Evolutionary conservation across 2,888 invertebrate genomes (phyloP).

Genomic region (Tanypteryx hageni): DNA sequence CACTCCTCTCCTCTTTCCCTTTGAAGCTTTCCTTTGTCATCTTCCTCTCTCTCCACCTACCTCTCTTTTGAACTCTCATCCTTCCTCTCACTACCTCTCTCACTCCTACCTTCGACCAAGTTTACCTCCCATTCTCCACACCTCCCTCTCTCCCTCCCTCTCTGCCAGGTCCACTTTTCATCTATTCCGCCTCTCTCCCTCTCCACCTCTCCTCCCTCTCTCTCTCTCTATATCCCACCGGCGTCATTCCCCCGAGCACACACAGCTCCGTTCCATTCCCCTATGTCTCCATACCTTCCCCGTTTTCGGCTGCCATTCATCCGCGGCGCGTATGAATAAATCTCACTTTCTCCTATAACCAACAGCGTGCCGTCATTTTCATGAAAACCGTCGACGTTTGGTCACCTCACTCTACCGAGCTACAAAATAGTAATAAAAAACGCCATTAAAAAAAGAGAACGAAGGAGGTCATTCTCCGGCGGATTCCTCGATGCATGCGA

Average conservation of each 20-base stretch:
- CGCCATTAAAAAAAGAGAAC: neutral
- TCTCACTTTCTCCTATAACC: neutral
- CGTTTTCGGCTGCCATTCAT: constrained; percentile 17
- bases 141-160: too few relatives aligned
- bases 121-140: too few relatives aligned
- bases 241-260: too few relatives aligned
- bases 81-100: too few relatives aligned
- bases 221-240: neutral
- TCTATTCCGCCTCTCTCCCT: too few relatives aligned
- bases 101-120: too few relatives aligned
- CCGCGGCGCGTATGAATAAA: constrained; percentile 42
- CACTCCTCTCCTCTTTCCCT: too few relatives aligned
- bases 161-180: too few relatives aligned
- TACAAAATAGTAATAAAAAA: neutral
- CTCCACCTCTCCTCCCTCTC: neutral
- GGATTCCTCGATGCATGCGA: constrained; percentile 28
- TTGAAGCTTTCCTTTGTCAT: too few relatives aligned
- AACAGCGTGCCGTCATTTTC: neutral
- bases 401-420: neutral
- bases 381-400: neutral
- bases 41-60: too few relatives aligned
- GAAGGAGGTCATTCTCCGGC: constrained; percentile 2
- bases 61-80: too few relatives aligned
- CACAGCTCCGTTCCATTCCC: too few relatives aligned
- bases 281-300: neutral